Evolutionary conservation across 2,113 vertebrate species (phyloP).

Genomic region (Apeltes quadracus): DNA sequence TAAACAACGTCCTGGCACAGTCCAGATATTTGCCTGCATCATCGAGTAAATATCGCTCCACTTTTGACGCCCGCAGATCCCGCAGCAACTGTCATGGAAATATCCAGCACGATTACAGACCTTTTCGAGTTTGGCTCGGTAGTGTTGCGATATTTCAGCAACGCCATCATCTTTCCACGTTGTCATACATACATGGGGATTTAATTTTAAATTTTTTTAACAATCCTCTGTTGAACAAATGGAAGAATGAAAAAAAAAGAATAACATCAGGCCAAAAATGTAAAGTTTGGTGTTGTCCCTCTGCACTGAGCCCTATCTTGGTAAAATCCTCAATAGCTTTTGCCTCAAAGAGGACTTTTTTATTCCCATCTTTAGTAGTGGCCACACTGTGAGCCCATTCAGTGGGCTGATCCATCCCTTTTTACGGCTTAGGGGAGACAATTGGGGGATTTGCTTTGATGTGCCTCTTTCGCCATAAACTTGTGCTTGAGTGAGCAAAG

Average conservation of each 20-base stretch:
- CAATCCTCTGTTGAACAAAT: not conserved
- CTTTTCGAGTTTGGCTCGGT: slow-evolving; percentile 9
- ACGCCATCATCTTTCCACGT: not conserved
- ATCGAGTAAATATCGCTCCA: slow-evolving; percentile 54
- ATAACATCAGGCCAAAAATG: not conserved
- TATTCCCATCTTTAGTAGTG: slow-evolving; percentile 30
- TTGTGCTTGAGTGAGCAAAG: slow-evolving; percentile 43
- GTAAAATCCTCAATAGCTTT: slow-evolving; percentile 24
- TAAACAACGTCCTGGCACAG: slow-evolving; percentile 62
- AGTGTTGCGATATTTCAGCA: slow-evolving; percentile 9
- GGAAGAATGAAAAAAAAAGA: not conserved
- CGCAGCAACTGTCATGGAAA: slow-evolving; percentile 36
- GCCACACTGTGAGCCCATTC: slow-evolving; percentile 32
- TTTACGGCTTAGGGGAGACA: slow-evolving; percentile 52
- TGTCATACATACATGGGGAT: not conserved
- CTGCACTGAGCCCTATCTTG: slow-evolving; percentile 1
- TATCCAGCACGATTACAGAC: slow-evolving; percentile 18
- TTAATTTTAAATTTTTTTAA: slow-evolving; percentile 11
- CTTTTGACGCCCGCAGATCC: slow-evolving; percentile 44
- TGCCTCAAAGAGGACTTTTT: slow-evolving; percentile 45
- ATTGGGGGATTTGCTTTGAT: slow-evolving; percentile 58
- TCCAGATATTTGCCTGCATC: slow-evolving; percentile 53
- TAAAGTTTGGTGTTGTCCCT: slow-evolving; percentile 11
- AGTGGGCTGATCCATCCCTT: slow-evolving; percentile 52
- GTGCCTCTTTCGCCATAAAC: slow-evolving; percentile 45